Evolutionary conservation across 2,113 vertebrate genomes (phyloP).

Genomic region (Anthoscopus minutus): DNA sequence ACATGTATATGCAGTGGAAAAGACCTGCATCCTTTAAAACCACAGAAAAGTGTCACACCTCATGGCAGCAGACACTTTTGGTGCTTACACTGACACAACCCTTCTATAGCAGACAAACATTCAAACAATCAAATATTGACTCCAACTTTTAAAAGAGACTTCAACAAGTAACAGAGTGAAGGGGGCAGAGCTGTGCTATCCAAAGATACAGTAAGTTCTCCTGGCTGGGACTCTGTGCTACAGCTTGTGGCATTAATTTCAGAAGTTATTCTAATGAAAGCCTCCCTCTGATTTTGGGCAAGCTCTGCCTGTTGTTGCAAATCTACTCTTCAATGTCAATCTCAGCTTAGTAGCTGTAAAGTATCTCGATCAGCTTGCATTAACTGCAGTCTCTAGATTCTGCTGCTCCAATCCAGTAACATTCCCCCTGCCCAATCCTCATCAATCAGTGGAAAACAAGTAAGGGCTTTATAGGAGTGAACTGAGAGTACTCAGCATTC

Average conservation of each 20-base stretch:
- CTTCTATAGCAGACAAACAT: not conserved
- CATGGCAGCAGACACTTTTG: not conserved
- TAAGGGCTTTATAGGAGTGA: not conserved
- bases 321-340: not conserved
- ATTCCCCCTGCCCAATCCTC: not conserved
- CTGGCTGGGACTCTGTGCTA: not conserved
- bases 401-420: not conserved
- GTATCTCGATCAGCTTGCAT: not conserved
- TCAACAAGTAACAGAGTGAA: not conserved
- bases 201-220: not conserved
- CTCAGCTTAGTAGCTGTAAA: not conserved
- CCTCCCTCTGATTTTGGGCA: not conserved
- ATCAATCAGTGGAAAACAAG: not conserved
- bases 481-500: not conserved
- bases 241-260: not conserved
- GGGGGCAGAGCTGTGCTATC: not conserved
- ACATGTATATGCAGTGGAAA: not conserved
- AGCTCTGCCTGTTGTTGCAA: not conserved
- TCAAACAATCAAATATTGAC: not conserved
- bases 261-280: not conserved
- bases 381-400: not conserved
- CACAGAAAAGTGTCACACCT: not conserved
- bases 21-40: not conserved
- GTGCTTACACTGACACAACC: not conserved
- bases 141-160: not conserved